phyloP scores from a whole-genome alignment of 2,797 vertebrate species.

The Rhincodon typus region DNA sequence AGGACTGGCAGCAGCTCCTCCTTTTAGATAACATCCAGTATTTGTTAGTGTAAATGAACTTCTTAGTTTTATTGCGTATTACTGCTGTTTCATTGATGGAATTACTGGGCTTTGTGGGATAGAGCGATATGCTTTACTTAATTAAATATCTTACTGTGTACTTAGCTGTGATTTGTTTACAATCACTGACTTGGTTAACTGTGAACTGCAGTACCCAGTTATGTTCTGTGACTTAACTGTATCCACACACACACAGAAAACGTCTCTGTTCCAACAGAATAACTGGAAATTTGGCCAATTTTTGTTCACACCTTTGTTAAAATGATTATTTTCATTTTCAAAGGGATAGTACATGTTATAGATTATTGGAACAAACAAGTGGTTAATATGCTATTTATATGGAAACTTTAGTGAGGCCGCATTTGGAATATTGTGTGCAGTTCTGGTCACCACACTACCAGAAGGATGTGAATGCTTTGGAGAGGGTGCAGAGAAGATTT shows the following conservation, averaged over 20 bases:
- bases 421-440: too few species aligned
- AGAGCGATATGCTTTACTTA: background rate
- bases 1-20: background rate
- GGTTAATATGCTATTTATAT: background rate
- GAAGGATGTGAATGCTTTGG: too few species aligned
- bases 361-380: background rate
- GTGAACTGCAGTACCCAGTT: background rate
- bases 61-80: background rate
- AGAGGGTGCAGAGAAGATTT: too few species aligned
- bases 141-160: background rate
- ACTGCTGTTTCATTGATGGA: background rate
- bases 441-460: too few species aligned
- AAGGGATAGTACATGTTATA: background rate
- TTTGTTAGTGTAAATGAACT: background rate
- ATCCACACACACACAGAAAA: background rate
- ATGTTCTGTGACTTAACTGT: background rate
- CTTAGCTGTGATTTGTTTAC: background rate
- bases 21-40: background rate
- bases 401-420: too few species aligned
- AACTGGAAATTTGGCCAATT: background rate
- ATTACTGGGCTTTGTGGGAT: background rate
- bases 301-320: background rate
- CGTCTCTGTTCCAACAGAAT: background rate
- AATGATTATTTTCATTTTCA: background rate
- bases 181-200: background rate